These are phyloP conservation scores for Temnothorax rugatulus DNA, from an alignment of 2,888 invertebrate genomes.

Conservation along the genomic window DNA sequence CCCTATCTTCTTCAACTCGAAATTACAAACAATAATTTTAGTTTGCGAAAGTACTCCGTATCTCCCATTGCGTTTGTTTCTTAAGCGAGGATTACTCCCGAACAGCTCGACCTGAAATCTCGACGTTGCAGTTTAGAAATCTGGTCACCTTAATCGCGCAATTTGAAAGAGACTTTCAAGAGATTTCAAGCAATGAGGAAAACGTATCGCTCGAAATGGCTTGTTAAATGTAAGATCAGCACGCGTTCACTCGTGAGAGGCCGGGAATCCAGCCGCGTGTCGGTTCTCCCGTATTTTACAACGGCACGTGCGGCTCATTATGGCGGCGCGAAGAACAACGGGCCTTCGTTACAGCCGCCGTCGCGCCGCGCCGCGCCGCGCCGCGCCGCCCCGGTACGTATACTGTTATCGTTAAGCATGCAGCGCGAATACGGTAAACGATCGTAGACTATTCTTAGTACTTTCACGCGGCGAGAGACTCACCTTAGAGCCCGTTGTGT, in stretches of 20 bases:
- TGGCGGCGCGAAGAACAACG: constrained; percentile 46
- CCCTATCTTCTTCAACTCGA: background rate
- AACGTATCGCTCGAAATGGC: background rate
- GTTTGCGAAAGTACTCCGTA: background rate
- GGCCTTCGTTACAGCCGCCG: constrained; percentile 46
- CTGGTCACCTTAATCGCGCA: background rate
- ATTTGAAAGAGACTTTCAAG: constrained; percentile 19
- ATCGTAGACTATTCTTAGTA: background rate
- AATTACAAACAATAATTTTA: constrained; percentile 10
- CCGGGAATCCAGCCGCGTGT: constrained; percentile 24
- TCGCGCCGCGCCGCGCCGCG: background rate
- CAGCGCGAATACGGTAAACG: constrained; percentile 12
- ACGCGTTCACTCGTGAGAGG: constrained; percentile 26
- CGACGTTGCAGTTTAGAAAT: constrained; percentile 10
- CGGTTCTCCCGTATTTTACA: constrained; percentile 13
- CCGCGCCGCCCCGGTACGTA: background rate
- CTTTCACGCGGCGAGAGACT: constrained; percentile 39
- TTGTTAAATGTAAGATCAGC: constrained; percentile 17
- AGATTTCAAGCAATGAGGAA: background rate
- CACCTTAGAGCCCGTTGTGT: constrained; percentile 76
- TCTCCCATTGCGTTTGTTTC: background rate
- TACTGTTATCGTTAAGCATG: constrained; percentile 58
- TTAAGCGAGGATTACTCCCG: background rate
- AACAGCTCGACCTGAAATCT: background rate
- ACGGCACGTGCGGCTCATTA: constrained; percentile 43